phyloP scores from a whole-genome alignment of 2,113 vertebrate genomes.

The Meles meles region DNA sequence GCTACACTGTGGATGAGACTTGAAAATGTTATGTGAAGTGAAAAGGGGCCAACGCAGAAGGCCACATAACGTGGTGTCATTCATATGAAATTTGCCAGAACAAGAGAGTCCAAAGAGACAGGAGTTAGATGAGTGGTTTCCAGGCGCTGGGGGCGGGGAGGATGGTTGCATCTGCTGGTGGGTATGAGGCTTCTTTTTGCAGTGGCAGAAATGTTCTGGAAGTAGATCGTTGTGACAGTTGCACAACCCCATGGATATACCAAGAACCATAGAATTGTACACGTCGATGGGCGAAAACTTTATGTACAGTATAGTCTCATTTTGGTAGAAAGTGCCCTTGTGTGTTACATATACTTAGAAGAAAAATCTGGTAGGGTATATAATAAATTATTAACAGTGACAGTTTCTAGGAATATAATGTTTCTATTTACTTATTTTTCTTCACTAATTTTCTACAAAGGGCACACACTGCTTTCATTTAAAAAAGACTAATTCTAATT shows the following conservation, averaged over 20 bases:
- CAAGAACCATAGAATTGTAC: neutral
- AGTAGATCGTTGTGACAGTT: neutral
- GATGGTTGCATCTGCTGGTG: accelerated
- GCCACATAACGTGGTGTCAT: accelerated
- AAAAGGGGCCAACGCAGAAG: neutral
- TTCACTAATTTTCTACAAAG: conserved; percentile 27
- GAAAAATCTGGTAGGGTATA: neutral
- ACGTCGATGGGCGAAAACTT: neutral
- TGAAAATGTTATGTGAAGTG: neutral
- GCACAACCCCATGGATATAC: neutral
- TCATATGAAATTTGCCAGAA: neutral
- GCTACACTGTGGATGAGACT: accelerated
- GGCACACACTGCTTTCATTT: neutral
- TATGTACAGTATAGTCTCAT: neutral
- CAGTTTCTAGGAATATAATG: neutral
- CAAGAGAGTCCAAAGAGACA: neutral
- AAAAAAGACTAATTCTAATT: neutral
- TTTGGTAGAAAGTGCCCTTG: neutral
- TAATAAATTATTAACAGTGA: neutral
- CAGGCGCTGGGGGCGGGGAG: accelerated
- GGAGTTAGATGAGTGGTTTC: no score
- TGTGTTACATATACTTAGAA: neutral
- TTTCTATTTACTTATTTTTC: neutral
- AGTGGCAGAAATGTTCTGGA: neutral
- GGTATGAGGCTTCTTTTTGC: neutral